Base-by-base conservation (phyloP, 2,888 invertebrate genomes). In the Cephus spinipes region DNA sequence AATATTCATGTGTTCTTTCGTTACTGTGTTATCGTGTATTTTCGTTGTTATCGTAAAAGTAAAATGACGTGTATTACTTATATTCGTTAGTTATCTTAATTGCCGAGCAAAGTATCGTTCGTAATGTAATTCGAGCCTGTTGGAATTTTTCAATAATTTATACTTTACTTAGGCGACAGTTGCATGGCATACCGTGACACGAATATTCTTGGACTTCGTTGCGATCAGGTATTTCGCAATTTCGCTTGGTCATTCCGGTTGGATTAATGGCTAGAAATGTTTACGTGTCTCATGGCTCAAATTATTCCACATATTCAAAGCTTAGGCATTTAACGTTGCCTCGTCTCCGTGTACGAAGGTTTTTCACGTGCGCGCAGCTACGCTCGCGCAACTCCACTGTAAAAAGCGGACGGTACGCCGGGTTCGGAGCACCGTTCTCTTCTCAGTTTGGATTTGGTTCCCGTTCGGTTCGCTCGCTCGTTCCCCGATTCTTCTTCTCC, bases 391-490 rank as follows among this genome's bases (percentile, higher is more conserved):
- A 80, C 85, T 87, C 84, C 85, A 55, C 85, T 84, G 86, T 87
- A 87, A 87, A 87, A 88, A 88, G 86, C 86, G 86, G 85, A 84
- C 85, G 88, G 88, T 86, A 87, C 89, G 88, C 80, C 84, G 85
- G 79, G 85, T 85, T 85, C 85, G 84, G 87, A 83, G 85, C 85
- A 87, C 81, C 82, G 85, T 82, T 83, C 83, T 80, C 69, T 78
- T 82, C 86, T 88, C 87, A 87, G 88, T 88, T 87, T 86, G 83
- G 85, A 88, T 85, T 88, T 82, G 76, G 85, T 85, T 80, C 82
- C 83, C 83, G 81, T 82, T 84, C 80, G 83, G 80, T 82, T 85
- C 80, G 83, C 81, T 83, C 78, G 80, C 31, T 36, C 33, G 40
- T 73, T 36, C 55, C 9, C 2, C 55, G 2, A 9, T 55, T 55